Conservation (phyloP, 92 coral and sea anemone genomes). For the Parazoanthus darwini region DNA sequence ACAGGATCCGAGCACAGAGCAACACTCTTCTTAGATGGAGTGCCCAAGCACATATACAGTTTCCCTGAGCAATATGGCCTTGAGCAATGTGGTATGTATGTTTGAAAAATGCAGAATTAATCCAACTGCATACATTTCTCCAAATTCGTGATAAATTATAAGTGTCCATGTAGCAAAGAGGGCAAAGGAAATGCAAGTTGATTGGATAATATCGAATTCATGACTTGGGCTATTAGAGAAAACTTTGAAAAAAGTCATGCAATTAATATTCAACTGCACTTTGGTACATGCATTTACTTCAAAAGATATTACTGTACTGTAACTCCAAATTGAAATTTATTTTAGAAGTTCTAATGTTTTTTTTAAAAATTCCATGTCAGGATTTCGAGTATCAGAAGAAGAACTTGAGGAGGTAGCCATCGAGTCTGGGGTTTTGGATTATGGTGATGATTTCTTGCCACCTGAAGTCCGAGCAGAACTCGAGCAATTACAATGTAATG, state of each 20-base stretch:
- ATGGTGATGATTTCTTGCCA: constrained; percentile 56
- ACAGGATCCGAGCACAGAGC: constrained; percentile 32
- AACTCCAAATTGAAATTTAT: too few species aligned
- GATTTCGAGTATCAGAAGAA: constrained; percentile 61
- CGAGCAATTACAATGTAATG: constrained; percentile 18
- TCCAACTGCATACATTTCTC: constrained; percentile 18
- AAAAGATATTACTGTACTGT: too few species aligned
- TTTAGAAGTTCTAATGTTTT: not conserved
- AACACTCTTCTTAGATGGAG: too few species aligned
- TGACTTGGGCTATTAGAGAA: too few species aligned
- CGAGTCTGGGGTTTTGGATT: constrained; percentile 60
- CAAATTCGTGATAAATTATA: not conserved
- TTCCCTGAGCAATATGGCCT: constrained; percentile 19
- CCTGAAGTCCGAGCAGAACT: constrained; percentile 42
- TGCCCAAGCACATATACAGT: too few species aligned
- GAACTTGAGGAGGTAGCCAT: constrained; percentile 61
- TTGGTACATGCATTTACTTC: too few species aligned
- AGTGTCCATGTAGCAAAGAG: too few species aligned
- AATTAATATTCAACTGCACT: not conserved
- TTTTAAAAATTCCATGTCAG: constrained; percentile 42
- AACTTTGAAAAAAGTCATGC: not conserved
- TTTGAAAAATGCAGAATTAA: not conserved
- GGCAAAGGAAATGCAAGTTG: too few species aligned
- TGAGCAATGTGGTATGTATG: constrained; percentile 16
- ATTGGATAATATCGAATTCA: too few species aligned